Percentiles rank a stretch among this genome's conserved stretches.
Evolutionary conservation across 2,797 vertebrate species (phyloP).

Genomic region (Phoeniculus purpureus): DNA sequence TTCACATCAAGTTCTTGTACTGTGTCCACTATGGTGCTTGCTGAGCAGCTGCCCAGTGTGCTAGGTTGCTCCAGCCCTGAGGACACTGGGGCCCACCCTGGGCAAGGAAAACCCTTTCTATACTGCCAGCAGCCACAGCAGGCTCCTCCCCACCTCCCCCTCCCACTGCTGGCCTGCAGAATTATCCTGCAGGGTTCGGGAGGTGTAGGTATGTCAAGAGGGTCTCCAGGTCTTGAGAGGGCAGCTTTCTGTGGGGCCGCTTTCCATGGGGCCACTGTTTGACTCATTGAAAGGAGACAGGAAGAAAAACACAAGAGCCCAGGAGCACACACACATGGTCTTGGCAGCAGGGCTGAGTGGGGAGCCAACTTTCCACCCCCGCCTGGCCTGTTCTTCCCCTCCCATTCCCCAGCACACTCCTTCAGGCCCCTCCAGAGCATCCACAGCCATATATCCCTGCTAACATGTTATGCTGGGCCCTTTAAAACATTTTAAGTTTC

Average conservation of each 20-base stretch:
- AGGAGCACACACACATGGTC: constrained; percentile 54
- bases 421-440: constrained; percentile 10
- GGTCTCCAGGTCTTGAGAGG: constrained; percentile 20
- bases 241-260: constrained; percentile 15
- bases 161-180: neutral
- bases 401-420: constrained; percentile 21
- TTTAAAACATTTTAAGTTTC: constrained; percentile 58
- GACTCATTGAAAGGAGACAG: constrained; percentile 22
- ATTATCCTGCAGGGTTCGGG: neutral
- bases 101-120: neutral
- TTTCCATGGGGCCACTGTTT: constrained; percentile 25
- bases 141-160: constrained; percentile 13
- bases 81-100: neutral
- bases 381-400: constrained; percentile 4
- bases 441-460: neutral
- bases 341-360: constrained; percentile 32
- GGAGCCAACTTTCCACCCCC: constrained; percentile 57
- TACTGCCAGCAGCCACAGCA: neutral
- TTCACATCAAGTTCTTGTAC: neutral
- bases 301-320: constrained; percentile 26
- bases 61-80: neutral
- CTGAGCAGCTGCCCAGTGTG: neutral
- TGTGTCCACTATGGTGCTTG: neutral
- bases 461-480: constrained; percentile 28
- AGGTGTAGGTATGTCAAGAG: neutral